A percentile compares a stretch with the other conserved stretches of the same genome.
These are phyloP conservation scores for Lathronympha strigana DNA, from an alignment of 2,888 invertebrate species.

Conservation along the genomic window DNA sequence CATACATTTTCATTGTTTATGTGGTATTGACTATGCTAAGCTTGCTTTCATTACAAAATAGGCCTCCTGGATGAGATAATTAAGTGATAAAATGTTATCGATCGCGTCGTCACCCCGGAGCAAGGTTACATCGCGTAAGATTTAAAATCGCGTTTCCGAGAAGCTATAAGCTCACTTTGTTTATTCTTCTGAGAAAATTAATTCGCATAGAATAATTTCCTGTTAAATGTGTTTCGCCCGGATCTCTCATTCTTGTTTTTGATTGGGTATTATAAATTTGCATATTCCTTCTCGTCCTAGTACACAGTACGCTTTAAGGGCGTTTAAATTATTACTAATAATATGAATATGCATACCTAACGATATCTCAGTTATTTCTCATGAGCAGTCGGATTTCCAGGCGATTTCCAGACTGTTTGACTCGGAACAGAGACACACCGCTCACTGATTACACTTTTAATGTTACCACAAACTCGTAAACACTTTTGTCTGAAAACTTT, in stretches of 20 bases:
- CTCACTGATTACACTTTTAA: constrained; percentile 35
- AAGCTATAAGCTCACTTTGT: constrained; percentile 48
- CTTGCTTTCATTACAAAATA: constrained; percentile 24
- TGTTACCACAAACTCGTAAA: constrained; percentile 53
- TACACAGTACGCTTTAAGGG: not conserved
- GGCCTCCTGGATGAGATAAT: constrained; percentile 25
- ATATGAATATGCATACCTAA: constrained; percentile 30
- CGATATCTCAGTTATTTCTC: constrained; percentile 31
- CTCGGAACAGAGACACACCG: constrained; percentile 1
- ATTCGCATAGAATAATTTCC: constrained; percentile 44
- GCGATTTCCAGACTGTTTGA: constrained; percentile 2
- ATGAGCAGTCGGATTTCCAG: constrained; percentile 27
- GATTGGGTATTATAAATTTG: constrained; percentile 38
- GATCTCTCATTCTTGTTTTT: constrained; percentile 37
- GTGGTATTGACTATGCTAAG: not conserved
- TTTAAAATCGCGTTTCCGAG: constrained; percentile 55
- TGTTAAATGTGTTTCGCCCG: constrained; percentile 34
- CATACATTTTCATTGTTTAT: not conserved
- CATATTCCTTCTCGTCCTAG: constrained; percentile 22
- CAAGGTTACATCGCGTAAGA: constrained; percentile 56
- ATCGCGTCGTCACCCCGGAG: constrained; percentile 50
- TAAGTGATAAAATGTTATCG: constrained; percentile 46
- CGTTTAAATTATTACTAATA: not conserved
- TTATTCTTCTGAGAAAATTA: constrained; percentile 53
- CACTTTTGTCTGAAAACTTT: constrained; percentile 75